phyloP scores from a whole-genome alignment of 2,888 invertebrate genomes.

The Sisyra terminalis region DNA sequence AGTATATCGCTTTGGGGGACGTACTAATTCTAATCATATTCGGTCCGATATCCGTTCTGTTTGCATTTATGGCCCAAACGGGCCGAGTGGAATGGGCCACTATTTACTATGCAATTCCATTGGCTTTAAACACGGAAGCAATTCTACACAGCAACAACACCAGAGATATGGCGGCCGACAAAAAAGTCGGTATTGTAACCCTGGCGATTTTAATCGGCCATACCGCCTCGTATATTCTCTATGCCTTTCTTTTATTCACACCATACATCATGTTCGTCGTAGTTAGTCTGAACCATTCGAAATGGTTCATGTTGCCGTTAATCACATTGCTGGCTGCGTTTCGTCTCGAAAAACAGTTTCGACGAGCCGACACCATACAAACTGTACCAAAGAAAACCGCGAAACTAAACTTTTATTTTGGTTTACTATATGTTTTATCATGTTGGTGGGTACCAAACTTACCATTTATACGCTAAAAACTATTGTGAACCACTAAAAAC shows the following conservation, averaged over 20 bases:
- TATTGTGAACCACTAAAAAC: too few relatives aligned
- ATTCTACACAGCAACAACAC: conserved; percentile 93
- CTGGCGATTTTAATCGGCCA: conserved; percentile 86
- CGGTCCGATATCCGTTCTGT: conserved; percentile 85
- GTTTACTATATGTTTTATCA: conserved; percentile 74
- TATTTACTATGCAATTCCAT: conserved; percentile 82
- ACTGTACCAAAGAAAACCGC: conserved; percentile 79
- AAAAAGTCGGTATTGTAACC: conserved; percentile 82
- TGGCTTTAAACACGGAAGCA: conserved; percentile 88
- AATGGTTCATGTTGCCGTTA: conserved; percentile 79
- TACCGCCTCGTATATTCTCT: conserved; percentile 80
- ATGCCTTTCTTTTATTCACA: conserved; percentile 74
- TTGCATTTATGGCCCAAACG: conserved; percentile 85
- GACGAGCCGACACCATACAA: conserved; percentile 59
- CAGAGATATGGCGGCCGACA: conserved; percentile 75
- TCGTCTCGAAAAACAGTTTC: conserved; percentile 75
- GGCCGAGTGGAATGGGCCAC: conserved; percentile 82
- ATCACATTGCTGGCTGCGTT: conserved; percentile 80
- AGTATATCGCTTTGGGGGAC: conserved; percentile 90
- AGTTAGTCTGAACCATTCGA: conserved; percentile 64
- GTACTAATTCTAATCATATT: conserved; percentile 82
- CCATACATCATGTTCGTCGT: conserved; percentile 85
- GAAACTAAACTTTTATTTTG: conserved; percentile 78
- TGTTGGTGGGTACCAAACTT: conserved; percentile 52
- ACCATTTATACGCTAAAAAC: conserved; percentile 32